Evolutionary conservation across 2,888 invertebrate species (phyloP).

Genomic region (Mimumesa dahlbomi): DNA sequence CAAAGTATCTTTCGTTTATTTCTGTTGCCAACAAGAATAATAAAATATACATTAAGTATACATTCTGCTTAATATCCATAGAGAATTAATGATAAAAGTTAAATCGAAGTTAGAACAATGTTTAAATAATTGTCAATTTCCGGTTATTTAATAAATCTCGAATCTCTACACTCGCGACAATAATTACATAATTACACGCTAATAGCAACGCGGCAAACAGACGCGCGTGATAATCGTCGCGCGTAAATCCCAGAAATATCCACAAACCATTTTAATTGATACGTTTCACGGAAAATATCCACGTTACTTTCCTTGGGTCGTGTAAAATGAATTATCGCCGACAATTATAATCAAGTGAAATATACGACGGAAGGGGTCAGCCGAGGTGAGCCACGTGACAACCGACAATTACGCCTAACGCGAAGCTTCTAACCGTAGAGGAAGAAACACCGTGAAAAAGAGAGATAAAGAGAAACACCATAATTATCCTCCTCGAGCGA

Average conservation of each 20-base stretch:
- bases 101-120: no score
- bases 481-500: slow-evolving; percentile 50
- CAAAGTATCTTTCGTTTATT: no score
- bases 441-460: slow-evolving; percentile 26
- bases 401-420: slow-evolving; percentile 59
- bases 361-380: slow-evolving; percentile 49
- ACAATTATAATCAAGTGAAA: slow-evolving; percentile 58
- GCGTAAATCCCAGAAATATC: background rate
- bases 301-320: slow-evolving; percentile 14
- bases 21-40: no score
- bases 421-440: slow-evolving; percentile 33
- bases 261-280: slow-evolving; percentile 40
- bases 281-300: slow-evolving; percentile 48
- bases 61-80: no score
- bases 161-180: no score
- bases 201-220: no score
- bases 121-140: no score
- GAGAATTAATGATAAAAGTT: no score
- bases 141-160: no score
- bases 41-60: no score
- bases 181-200: no score
- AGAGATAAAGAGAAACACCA: slow-evolving; percentile 41
- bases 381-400: slow-evolving; percentile 53
- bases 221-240: background rate
- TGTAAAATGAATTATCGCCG: slow-evolving; percentile 56